Conservation (phyloP, 2,797 vertebrate species). For the Notoglanidium macrostoma region DNA sequence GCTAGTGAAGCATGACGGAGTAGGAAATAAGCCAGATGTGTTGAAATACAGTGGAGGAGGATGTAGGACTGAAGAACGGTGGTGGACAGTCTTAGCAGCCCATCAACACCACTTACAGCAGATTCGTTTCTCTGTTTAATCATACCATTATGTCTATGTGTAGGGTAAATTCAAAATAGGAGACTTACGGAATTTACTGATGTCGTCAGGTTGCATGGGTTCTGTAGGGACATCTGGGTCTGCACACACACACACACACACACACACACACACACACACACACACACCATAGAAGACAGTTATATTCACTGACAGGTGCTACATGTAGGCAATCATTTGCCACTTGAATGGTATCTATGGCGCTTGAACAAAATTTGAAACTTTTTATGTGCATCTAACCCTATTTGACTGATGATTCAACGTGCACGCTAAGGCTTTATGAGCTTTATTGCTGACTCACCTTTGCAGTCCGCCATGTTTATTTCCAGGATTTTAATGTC, state of each 20-base stretch:
- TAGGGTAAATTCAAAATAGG: background rate
- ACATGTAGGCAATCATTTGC: background rate
- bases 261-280: conserved; percentile 46
- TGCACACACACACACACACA: conserved; percentile 58
- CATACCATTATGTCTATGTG: background rate
- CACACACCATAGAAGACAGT: conserved; percentile 6
- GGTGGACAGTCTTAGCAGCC: background rate
- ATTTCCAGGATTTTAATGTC: conserved; percentile 91
- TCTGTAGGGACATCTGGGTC: conserved; percentile 79
- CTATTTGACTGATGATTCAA: background rate
- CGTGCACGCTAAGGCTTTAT: background rate
- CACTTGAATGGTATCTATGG: background rate
- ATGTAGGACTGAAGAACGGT: too few relatives aligned
- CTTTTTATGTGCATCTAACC: background rate
- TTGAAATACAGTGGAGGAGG: background rate
- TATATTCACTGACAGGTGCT: background rate
- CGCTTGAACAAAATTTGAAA: background rate
- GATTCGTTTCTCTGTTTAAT: background rate
- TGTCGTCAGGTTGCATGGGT: conserved; percentile 71
- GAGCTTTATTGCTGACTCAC: conserved; percentile 70
- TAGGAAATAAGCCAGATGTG: background rate
- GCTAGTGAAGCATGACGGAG: background rate
- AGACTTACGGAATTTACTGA: conserved; percentile 75
- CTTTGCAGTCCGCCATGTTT: conserved; percentile 84
- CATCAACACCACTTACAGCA: background rate